A percentile compares a stretch with the other conserved stretches of the same genome.
Conservation (phyloP, 2,797 vertebrate genomes). For the Atherinosoma microstoma region DNA sequence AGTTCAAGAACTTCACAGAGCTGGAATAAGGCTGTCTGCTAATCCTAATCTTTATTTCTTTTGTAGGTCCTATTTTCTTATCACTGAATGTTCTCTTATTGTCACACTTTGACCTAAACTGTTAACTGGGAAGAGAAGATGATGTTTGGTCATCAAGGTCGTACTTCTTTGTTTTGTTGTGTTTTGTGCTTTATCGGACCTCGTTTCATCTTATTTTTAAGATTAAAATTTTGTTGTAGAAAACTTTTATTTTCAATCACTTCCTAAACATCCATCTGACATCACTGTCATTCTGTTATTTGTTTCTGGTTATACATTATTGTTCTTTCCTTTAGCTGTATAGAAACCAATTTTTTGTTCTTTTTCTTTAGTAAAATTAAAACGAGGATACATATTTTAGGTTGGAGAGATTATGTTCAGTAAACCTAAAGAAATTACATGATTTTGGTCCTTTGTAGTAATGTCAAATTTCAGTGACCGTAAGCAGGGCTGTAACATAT, state of each 20-base stretch:
- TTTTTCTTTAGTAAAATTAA: too few relatives aligned
- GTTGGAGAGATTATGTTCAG: too few relatives aligned
- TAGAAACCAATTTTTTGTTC: background rate
- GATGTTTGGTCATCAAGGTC: background rate
- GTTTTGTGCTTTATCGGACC: background rate
- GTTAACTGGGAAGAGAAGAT: conserved; percentile 12
- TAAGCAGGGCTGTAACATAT: too few relatives aligned
- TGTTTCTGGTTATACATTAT: background rate
- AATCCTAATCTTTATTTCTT: conserved; percentile 2
- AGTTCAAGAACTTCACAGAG: background rate
- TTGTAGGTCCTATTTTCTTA: background rate
- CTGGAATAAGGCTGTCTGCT: background rate
- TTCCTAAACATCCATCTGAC: background rate
- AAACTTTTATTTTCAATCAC: background rate
- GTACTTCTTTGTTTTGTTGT: background rate
- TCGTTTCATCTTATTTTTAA: background rate
- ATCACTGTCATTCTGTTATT: background rate
- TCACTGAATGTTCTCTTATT: background rate
- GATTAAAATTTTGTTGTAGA: background rate
- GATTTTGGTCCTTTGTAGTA: too few relatives aligned
- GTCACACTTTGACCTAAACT: conserved; percentile 1
- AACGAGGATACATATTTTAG: too few relatives aligned
- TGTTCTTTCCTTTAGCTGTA: background rate
- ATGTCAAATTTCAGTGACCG: too few relatives aligned
- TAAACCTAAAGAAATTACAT: too few relatives aligned